phyloP scores from a whole-genome alignment of 1,140 invertebrate species.

The Eumeta japonica region DNA sequence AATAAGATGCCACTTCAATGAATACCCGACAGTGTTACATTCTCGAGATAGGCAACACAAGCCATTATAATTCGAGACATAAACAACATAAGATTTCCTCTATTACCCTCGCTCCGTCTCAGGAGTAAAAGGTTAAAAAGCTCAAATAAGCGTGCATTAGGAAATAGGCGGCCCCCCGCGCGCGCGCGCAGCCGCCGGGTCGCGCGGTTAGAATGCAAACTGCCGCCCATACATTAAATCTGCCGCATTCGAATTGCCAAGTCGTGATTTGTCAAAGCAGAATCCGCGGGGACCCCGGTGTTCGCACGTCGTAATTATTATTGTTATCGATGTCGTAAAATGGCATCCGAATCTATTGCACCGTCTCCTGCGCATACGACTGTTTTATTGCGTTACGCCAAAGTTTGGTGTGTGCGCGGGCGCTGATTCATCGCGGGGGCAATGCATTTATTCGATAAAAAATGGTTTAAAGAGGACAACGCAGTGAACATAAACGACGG shows the following conservation, averaged over 20 bases:
- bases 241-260: constrained; percentile 56
- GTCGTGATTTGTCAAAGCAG: constrained; percentile 58
- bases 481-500: too few species aligned
- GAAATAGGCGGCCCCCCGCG: constrained; percentile 52
- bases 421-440: neutral
- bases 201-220: constrained; percentile 56
- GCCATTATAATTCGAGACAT: too few species aligned
- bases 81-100: too few species aligned
- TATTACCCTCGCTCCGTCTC: neutral
- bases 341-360: constrained; percentile 44
- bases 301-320: constrained; percentile 58
- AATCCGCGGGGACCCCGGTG: constrained; percentile 54
- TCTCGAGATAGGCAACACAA: too few species aligned
- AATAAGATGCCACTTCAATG: too few species aligned
- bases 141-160: constrained; percentile 57
- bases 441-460: too few species aligned
- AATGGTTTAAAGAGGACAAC: too few species aligned
- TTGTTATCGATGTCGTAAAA: constrained; percentile 43
- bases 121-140: constrained; percentile 56
- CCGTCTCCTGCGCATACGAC: constrained; percentile 47
- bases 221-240: constrained; percentile 57
- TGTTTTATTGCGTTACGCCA: constrained; percentile 11
- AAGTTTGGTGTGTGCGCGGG: constrained; percentile 15
- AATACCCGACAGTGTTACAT: too few species aligned
- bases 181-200: too few species aligned